These are phyloP conservation scores for Hedychridium roseum DNA, from an alignment of 2,888 invertebrate species.

Conservation along the genomic window DNA sequence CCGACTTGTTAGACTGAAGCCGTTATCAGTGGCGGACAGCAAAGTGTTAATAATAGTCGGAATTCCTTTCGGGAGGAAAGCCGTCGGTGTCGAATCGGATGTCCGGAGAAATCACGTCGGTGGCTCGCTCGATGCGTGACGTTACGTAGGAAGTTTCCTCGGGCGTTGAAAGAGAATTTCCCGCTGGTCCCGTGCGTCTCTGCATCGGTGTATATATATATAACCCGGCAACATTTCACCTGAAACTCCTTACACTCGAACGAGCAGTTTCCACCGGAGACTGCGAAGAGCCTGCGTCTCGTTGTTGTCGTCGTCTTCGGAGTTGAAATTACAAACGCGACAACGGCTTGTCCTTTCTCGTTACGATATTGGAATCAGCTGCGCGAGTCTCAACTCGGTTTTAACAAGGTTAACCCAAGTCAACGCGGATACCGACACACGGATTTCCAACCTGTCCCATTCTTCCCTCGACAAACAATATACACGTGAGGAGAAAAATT, in stretches of 20 bases:
- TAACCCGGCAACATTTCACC: slow-evolving; percentile 27
- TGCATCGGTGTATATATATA: neutral
- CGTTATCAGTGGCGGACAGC: no score
- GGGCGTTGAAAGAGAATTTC: no score
- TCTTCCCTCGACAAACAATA: no score
- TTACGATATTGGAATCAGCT: slow-evolving; percentile 32
- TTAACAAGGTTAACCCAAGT: slow-evolving; percentile 21
- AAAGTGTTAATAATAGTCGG: no score
- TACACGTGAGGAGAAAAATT: no score
- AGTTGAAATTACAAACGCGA: slow-evolving; percentile 47
- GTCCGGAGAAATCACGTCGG: slow-evolving; percentile 5
- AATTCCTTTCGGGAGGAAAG: neutral
- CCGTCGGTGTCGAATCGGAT: slow-evolving; percentile 3
- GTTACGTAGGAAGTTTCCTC: slow-evolving; percentile 9
- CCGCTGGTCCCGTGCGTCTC: neutral
- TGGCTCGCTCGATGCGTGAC: neutral
- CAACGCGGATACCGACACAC: slow-evolving; percentile 6
- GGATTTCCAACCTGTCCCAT: slow-evolving; percentile 1
- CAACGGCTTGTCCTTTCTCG: slow-evolving; percentile 36
- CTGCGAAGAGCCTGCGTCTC: slow-evolving; percentile 3
- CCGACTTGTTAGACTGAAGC: no score
- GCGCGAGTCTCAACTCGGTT: slow-evolving; percentile 21
- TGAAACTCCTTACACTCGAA: slow-evolving; percentile 45
- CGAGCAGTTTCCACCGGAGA: slow-evolving; percentile 37
- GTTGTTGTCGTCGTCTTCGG: slow-evolving; percentile 36